phyloP scores from a whole-genome alignment of 2,888 invertebrate genomes.

The Synanthedon vespiformis region DNA sequence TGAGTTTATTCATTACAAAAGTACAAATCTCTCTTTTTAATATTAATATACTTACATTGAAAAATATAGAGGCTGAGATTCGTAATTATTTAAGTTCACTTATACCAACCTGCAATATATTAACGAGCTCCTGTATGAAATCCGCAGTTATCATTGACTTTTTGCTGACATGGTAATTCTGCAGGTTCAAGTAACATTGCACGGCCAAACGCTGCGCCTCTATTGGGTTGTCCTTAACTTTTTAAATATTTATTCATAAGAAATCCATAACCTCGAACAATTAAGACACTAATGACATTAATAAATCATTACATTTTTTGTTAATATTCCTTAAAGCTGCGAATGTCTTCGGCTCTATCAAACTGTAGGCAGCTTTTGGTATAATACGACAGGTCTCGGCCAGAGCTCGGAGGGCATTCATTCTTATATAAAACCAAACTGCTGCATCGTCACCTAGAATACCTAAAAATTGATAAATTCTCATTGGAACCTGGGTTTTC shows the following conservation, averaged over 20 bases:
- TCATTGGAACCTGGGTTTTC: neutral
- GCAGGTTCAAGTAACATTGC: constrained; percentile 52
- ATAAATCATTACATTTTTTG: constrained; percentile 30
- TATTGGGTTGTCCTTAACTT: constrained; percentile 50
- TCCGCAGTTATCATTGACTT: constrained; percentile 47
- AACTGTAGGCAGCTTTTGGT: constrained; percentile 47
- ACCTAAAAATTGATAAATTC: constrained; percentile 17
- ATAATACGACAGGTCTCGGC: constrained; percentile 50
- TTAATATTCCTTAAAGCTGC: constrained; percentile 44
- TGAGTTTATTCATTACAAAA: no score
- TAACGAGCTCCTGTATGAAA: constrained; percentile 48
- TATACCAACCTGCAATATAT: constrained; percentile 33
- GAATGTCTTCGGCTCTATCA: constrained; percentile 51
- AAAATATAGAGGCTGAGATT: no score
- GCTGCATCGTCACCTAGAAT: constrained; percentile 47
- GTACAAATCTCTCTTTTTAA: no score
- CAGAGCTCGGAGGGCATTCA: constrained; percentile 45
- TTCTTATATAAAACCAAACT: constrained; percentile 51
- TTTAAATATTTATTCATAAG: constrained; percentile 1
- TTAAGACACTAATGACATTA: neutral
- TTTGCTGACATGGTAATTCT: constrained; percentile 46
- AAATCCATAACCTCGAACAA: neutral
- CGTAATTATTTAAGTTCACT: no score
- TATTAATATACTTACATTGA: no score
- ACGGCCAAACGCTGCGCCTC: constrained; percentile 55